These are phyloP conservation scores for Cryptoprocta ferox DNA, from an alignment of 2,797 vertebrate species.

Conservation along the genomic window DNA sequence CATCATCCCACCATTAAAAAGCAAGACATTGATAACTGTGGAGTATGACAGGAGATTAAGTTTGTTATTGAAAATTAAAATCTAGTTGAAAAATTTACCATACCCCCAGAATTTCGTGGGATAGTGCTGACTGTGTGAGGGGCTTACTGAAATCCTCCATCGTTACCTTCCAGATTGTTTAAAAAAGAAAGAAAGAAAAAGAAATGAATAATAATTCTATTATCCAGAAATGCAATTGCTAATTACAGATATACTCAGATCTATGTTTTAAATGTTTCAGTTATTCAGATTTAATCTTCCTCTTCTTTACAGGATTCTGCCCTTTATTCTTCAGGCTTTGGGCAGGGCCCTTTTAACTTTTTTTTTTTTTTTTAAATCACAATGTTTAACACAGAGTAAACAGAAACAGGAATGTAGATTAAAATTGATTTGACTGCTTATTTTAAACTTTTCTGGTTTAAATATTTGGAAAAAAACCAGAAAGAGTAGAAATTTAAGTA, in stretches of 20 bases:
- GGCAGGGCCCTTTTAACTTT: neutral
- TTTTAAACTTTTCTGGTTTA: conserved; percentile 63
- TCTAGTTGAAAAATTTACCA: conserved; percentile 66
- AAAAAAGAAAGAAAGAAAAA: neutral
- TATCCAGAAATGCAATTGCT: conserved; percentile 33
- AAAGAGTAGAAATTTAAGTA: conserved; percentile 58
- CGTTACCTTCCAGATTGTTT: conserved; percentile 30
- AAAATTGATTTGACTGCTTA: conserved; percentile 50
- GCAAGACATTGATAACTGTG: neutral
- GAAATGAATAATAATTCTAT: conserved; percentile 39
- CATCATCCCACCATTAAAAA: neutral
- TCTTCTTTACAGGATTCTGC: neutral
- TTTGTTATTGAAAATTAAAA: conserved; percentile 53
- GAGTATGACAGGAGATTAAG: neutral
- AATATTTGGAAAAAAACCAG: conserved; percentile 29
- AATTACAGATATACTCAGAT: neutral
- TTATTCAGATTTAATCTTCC: neutral
- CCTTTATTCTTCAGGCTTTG: neutral
- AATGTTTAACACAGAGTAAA: conserved; percentile 45
- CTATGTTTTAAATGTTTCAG: neutral
- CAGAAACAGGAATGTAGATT: conserved; percentile 60
- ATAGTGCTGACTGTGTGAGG: conserved; percentile 42
- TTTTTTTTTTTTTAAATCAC: neutral
- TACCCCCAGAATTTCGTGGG: conserved; percentile 49
- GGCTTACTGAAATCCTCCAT: conserved; percentile 63